Base-by-base conservation (phyloP, 2,113 vertebrate species). In the Anas platyrhynchos region DNA sequence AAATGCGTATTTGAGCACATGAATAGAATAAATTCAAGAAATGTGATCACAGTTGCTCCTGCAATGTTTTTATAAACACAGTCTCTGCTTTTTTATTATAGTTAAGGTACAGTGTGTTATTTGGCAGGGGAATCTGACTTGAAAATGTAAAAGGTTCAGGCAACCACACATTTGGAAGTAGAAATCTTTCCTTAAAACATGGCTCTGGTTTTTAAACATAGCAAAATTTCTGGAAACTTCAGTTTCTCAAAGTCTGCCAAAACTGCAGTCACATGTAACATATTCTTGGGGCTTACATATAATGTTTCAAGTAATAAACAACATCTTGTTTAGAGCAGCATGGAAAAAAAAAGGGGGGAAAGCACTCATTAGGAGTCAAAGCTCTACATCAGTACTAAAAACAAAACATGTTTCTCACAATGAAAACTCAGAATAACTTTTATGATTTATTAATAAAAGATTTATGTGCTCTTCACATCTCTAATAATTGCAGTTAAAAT, bases 41-140 rank as follows among this genome's bases (percentile, higher is more conserved):
- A 98, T 94, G 97, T 95, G 96, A 97, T 97, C 97, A 96, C 89
- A 96, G 91, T 96, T 97, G 94, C 97, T 97, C 97, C 96, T 97
- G 86, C 94, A 97, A 92, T 88, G 96, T 96, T 98, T 97, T 96
- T 96, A 96, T 97, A 97, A 97, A 97, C 96, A 96, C 91, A 94
- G 92, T 95, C 95, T 97, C 94, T 96, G 93, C 96, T 97, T 97
- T 97, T 97, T 97, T 98, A 97, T 97, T 96, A 96, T 94, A 98
- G 96, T 97, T 98, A 98, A 98, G 98, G 98, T 98, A 98, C 97
- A 98, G 97, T 97, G 98, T 98, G 97, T 98, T 98, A 98, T 98
- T 98, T 98, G 98, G 98, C 98, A 98, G 84, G 92, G 91, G 90
- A 97, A 95, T 97, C 96, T 97, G 97, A 98, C 97, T 98, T 97